Base-by-base conservation (phyloP, 2,888 invertebrate species). In the Ichneumon xanthorius region DNA sequence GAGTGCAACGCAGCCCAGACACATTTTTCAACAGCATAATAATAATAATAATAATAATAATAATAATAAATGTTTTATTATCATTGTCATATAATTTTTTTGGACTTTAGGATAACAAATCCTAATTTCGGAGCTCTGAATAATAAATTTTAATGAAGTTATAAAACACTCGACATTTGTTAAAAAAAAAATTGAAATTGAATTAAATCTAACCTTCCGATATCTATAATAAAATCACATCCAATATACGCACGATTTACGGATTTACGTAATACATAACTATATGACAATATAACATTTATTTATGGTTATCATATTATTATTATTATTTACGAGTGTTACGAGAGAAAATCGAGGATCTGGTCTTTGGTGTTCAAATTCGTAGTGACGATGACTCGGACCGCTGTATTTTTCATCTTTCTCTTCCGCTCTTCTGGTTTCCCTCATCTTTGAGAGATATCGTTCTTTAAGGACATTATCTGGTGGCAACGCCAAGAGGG, bases 381-480 rank as follows among this genome's bases (percentile, higher is more conserved):
- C 50, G 76, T 72, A 58, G 80, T 58, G 77, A 87, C 80, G 82
- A 81, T 78, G 78, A 73, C 67, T 76, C 76, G 77, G 75, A 65
- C 73, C 79, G 11, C 33, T 81, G 37, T 61, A 33, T 22, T 71
- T 78, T 71, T 84, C 65, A 63, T 83, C 73, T 63, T 73, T 65
- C 55, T 80, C 70, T 48, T 67, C 19, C 45, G 48, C 48, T 82
- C 82, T 72, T 78, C 37, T 53, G 76, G n/a, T 63, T 67, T 76
- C 72, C 80, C 72, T 85, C 80, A 77, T 85, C 80, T 82, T 80
- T 73, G 50, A 82, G 90, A 91, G 91, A 93, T 93, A 93, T 93
- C 93, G 90, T 91, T 91, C 93, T 93, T 93, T 93, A 93, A 93
- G 93, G 91, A 93, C 92, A 93, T 93, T 93, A 93, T 93, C 93